Conservation (phyloP, 2,113 vertebrate species). For the Chloropsis cyanopogon region DNA sequence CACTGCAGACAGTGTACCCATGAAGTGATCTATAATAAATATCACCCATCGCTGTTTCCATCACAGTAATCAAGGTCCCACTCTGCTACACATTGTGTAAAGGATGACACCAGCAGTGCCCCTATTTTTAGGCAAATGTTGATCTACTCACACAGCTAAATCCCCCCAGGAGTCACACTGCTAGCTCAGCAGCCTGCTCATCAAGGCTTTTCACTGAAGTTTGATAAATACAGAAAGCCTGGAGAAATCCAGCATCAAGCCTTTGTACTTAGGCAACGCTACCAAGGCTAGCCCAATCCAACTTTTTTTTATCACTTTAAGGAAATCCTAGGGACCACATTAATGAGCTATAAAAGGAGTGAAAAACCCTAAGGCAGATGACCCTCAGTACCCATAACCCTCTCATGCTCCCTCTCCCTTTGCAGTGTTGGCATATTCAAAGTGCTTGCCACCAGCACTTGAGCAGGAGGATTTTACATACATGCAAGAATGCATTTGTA, state of each 20-base stretch:
- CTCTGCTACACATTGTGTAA: background rate
- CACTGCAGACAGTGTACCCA: background rate
- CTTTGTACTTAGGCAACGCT: background rate
- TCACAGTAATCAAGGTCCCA: background rate
- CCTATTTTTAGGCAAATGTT: background rate
- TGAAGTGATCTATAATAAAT: background rate
- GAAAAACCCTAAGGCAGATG: background rate
- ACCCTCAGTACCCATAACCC: background rate
- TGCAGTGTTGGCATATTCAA: background rate
- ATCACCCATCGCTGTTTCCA: background rate
- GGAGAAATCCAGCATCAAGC: background rate
- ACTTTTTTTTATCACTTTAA: background rate
- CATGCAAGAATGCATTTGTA: accelerated
- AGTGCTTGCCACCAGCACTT: background rate
- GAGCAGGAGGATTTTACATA: background rate
- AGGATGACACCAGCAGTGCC: background rate
- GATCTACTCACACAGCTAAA: background rate
- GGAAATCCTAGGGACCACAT: background rate
- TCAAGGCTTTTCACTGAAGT: background rate
- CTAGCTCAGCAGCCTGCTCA: background rate
- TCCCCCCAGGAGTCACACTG: background rate
- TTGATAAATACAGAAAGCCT: background rate
- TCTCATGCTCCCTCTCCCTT: background rate
- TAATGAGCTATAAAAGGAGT: background rate
- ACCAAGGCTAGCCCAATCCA: background rate